phyloP scores from a whole-genome alignment of 2,797 vertebrate genomes.

The Carduelis carduelis region DNA sequence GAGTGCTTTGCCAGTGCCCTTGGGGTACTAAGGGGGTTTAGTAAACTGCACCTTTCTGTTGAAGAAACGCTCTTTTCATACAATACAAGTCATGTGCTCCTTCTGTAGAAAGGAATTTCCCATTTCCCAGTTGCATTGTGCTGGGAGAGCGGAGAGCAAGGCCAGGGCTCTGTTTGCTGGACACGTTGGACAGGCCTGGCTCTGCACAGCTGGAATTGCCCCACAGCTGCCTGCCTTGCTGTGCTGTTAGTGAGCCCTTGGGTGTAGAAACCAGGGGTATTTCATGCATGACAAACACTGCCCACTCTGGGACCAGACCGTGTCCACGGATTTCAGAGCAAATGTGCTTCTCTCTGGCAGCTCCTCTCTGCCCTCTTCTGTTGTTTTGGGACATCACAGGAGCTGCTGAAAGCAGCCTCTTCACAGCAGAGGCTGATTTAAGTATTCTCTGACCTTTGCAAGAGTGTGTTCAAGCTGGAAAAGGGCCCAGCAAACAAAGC shows the following conservation, averaged over 20 bases:
- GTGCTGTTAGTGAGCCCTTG: neutral
- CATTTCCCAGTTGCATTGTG: neutral
- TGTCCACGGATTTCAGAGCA: neutral
- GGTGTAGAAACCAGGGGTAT: neutral
- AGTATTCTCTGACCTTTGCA: neutral
- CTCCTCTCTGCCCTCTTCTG: constrained; percentile 65
- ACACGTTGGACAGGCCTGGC: neutral
- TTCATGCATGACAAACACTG: neutral
- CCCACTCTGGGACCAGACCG: neutral
- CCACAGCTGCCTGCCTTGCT: neutral
- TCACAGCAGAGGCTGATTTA: neutral
- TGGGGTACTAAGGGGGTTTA: neutral
- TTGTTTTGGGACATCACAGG: constrained; percentile 34
- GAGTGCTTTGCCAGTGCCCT: neutral
- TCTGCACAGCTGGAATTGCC: accelerated
- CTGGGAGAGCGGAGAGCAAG: neutral
- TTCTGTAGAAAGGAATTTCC: neutral
- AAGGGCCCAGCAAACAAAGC: neutral
- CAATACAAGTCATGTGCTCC: accelerated
- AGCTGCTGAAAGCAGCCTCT: neutral
- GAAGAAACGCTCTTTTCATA: neutral
- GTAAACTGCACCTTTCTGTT: neutral
- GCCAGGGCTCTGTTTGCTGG: neutral
- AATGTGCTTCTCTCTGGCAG: neutral
- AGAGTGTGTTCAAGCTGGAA: neutral